These are phyloP conservation scores for Pocota personata DNA, from an alignment of 2,888 invertebrate genomes.

Conservation along the genomic window DNA sequence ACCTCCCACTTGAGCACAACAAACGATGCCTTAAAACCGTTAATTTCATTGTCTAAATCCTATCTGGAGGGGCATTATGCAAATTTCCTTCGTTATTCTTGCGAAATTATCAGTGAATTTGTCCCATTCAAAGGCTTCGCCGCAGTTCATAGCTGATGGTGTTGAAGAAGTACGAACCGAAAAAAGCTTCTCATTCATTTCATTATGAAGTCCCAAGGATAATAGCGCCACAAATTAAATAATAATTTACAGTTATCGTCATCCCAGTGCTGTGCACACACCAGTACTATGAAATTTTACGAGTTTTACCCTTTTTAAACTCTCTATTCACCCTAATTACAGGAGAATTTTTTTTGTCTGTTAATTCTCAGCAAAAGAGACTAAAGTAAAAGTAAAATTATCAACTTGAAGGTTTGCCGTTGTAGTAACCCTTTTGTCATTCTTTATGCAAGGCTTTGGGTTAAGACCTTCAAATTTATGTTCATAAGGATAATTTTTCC, in stretches of 20 bases:
- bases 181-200: constrained; percentile 17
- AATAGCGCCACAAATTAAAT: constrained; percentile 53
- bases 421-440: constrained; percentile 12
- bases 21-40: constrained; percentile 17
- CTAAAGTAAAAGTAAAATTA: constrained; percentile 4
- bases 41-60: constrained; percentile 37
- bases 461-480: constrained; percentile 35
- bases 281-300: constrained; percentile 7
- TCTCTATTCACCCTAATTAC: constrained; percentile 19
- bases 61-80: constrained; percentile 25
- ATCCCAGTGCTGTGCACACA: not conserved
- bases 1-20: constrained; percentile 4
- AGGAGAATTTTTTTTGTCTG: not conserved
- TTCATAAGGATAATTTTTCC: constrained; percentile 42
- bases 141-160: not conserved
- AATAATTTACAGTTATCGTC: constrained; percentile 51
- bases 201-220: constrained; percentile 23
- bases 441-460: constrained; percentile 6
- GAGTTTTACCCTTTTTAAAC: constrained; percentile 11
- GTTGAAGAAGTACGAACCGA: not conserved
- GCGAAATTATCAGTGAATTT: constrained; percentile 30
- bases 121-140: not conserved
- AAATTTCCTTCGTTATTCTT: constrained; percentile 24
- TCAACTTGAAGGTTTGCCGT: not conserved
- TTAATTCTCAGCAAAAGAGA: not conserved